Conservation (phyloP, 2,113 vertebrate species). For the Carassius carassius region DNA sequence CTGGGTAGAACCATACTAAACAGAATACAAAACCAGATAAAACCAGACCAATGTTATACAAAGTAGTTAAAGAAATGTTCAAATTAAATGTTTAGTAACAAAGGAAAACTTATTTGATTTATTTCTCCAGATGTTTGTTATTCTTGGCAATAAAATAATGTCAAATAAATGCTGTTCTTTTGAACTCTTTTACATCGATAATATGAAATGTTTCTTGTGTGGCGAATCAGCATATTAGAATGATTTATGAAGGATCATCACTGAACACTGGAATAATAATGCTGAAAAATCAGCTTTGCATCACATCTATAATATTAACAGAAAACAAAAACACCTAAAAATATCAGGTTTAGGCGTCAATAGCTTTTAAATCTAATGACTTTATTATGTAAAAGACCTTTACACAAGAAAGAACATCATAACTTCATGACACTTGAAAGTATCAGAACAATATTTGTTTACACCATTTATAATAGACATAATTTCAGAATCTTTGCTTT, state of each 20-base stretch:
- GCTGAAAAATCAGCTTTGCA: neutral
- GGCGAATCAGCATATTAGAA: neutral
- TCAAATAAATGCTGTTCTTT: neutral
- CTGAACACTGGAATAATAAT: neutral
- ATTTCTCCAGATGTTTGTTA: no score
- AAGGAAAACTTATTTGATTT: no score
- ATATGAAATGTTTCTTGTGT: neutral
- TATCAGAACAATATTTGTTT: constrained; percentile 47
- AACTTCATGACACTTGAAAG: constrained; percentile 44
- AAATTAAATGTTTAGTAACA: no score
- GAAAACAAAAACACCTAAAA: neutral
- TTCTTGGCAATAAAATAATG: no score
- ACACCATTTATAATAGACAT: constrained; percentile 59
- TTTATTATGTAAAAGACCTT: constrained; percentile 78
- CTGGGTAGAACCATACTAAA: neutral
- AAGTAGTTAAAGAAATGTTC: no score
- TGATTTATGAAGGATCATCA: neutral
- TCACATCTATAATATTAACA: neutral
- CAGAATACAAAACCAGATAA: no score
- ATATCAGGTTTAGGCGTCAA: neutral
- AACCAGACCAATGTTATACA: neutral
- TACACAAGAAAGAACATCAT: constrained; percentile 63
- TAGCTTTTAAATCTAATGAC: constrained; percentile 65
- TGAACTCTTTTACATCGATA: neutral
- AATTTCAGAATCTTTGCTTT: constrained; percentile 59